Percentiles rank a stretch among this genome's conserved stretches.
Conservation (phyloP, 2,113 vertebrate species). For the Delphinus delphis region DNA sequence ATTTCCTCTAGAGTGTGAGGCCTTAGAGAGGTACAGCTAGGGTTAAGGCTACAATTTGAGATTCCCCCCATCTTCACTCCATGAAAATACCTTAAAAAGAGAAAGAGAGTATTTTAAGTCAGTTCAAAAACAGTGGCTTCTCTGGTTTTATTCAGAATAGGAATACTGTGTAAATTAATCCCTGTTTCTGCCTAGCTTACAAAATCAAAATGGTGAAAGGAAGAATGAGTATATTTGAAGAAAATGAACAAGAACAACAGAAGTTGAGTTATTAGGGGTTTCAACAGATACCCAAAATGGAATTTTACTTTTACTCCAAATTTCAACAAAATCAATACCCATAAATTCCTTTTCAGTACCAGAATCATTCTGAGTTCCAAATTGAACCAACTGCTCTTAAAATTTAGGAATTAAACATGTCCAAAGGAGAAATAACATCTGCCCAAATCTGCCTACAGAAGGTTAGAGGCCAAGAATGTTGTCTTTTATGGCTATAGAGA, state of each 20-base stretch:
- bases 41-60: slow-evolving; percentile 33
- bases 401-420: slow-evolving; percentile 26
- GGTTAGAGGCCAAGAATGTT: slow-evolving; percentile 10
- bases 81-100: slow-evolving; percentile 18
- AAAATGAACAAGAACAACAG: neutral
- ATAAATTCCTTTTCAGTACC: neutral
- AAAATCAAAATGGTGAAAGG: slow-evolving; percentile 33
- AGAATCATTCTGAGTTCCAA: slow-evolving; percentile 18
- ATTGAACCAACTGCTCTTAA: slow-evolving; percentile 45
- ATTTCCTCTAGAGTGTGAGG: neutral
- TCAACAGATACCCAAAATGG: neutral
- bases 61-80: neutral
- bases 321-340: slow-evolving; percentile 35
- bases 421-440: slow-evolving; percentile 40
- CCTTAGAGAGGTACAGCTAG: neutral
- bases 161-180: slow-evolving; percentile 52
- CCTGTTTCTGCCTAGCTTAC: slow-evolving; percentile 27
- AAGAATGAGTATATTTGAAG: slow-evolving; percentile 14
- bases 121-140: slow-evolving; percentile 17
- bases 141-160: slow-evolving; percentile 57
- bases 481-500: slow-evolving; percentile 33
- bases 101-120: neutral
- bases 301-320: slow-evolving; percentile 48
- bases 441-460: slow-evolving; percentile 21
- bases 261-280: neutral